These are phyloP conservation scores for Bhutanitis thaidina DNA, from an alignment of 2,888 invertebrate species.

Conservation along the genomic window DNA sequence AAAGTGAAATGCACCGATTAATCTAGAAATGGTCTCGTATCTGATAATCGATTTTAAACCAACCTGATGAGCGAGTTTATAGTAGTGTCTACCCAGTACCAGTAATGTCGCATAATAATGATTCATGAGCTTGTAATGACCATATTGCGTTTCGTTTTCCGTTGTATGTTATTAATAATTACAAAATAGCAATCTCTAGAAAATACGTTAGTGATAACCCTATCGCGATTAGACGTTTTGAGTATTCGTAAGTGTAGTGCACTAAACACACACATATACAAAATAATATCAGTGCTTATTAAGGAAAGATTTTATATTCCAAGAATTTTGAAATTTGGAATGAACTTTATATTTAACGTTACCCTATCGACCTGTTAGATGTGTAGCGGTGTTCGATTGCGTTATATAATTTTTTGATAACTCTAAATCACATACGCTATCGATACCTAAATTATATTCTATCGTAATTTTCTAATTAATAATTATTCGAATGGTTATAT, in stretches of 20 bases:
- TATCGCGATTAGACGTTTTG: neutral
- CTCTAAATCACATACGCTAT: neutral
- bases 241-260: neutral
- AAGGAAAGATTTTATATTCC: no score
- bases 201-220: constrained; percentile 3
- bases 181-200: neutral
- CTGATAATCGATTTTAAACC: constrained; percentile 34
- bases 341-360: neutral
- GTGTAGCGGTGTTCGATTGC: no score
- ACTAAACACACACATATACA: no score
- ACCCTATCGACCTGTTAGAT: constrained; percentile 2
- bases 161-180: constrained; percentile 4
- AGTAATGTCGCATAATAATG: constrained; percentile 1
- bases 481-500: no score
- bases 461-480: no score
- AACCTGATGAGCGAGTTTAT: constrained; percentile 30
- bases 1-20: constrained; percentile 34
- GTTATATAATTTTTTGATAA: no score
- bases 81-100: constrained; percentile 14
- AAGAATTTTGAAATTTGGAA: neutral
- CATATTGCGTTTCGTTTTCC: constrained; percentile 9
- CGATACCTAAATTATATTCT: neutral
- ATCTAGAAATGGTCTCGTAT: constrained; percentile 34
- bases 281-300: no score
- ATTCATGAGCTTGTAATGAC: constrained; percentile 1